Conservation (phyloP, 2,888 invertebrate genomes). For the Apotomis betuletana region DNA sequence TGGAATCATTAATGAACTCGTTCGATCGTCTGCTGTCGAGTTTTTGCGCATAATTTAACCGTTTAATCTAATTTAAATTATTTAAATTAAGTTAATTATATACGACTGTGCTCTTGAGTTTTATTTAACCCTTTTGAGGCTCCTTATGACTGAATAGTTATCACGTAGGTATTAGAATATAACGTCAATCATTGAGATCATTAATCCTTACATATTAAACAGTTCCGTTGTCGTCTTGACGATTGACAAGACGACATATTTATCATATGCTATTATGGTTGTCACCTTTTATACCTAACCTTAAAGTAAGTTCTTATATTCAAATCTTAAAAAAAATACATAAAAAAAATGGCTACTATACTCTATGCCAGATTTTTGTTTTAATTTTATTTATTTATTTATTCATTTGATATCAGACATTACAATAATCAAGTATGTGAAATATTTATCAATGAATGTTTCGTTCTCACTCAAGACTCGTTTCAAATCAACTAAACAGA, state of each 20-base stretch:
- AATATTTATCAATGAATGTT: too few relatives aligned
- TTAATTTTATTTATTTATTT: too few relatives aligned
- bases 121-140: neutral
- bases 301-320: too few relatives aligned
- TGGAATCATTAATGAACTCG: slow-evolving; percentile 23
- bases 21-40: slow-evolving; percentile 23
- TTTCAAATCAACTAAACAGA: too few relatives aligned
- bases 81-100: slow-evolving; percentile 11
- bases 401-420: too few relatives aligned
- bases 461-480: too few relatives aligned
- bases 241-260: neutral
- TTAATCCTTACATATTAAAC: slow-evolving; percentile 4
- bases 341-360: too few relatives aligned
- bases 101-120: neutral
- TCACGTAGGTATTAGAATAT: neutral
- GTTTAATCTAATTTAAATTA: slow-evolving; percentile 15
- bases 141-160: neutral
- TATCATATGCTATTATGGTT: neutral
- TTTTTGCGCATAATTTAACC: slow-evolving; percentile 23
- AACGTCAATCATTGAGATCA: slow-evolving; percentile 1
- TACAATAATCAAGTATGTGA: too few relatives aligned
- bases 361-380: too few relatives aligned
- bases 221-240: neutral
- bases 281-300: too few relatives aligned
- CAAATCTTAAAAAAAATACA: too few relatives aligned